These are phyloP conservation scores for Cenopis cana DNA, from an alignment of 2,888 invertebrate species.

Conservation along the genomic window DNA sequence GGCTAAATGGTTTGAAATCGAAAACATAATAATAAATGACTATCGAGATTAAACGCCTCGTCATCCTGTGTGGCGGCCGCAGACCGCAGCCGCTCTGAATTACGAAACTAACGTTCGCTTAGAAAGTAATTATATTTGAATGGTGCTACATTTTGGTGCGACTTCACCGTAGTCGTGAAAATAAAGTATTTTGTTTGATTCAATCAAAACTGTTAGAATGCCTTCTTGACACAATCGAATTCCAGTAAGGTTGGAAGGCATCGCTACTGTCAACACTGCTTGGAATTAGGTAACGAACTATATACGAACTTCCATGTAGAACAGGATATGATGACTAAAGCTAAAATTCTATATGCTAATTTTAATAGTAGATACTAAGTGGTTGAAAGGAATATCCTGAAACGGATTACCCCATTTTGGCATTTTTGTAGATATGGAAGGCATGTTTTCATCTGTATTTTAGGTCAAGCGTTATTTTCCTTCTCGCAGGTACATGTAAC, in stretches of 20 bases:
- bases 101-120: slow-evolving; percentile 56
- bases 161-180: slow-evolving; percentile 17
- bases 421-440: neutral
- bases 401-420: too few relatives aligned
- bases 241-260: neutral
- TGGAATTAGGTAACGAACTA: neutral
- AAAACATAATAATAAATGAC: slow-evolving; percentile 30
- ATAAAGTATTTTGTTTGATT: neutral
- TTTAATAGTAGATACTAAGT: neutral
- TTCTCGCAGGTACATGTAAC: slow-evolving; percentile 8
- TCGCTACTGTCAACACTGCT: neutral
- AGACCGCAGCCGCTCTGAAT: slow-evolving; percentile 59
- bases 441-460: neutral
- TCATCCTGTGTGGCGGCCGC: slow-evolving; percentile 69
- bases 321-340: neutral
- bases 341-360: neutral
- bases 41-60: slow-evolving; percentile 58
- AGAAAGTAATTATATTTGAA: slow-evolving; percentile 34
- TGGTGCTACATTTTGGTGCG: slow-evolving; percentile 30
- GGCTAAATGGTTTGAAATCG: slow-evolving; percentile 18
- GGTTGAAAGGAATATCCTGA: neutral
- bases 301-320: too few relatives aligned
- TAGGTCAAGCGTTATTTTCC: neutral
- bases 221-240: neutral
- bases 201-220: too few relatives aligned